Conservation (phyloP, 2,113 vertebrate species). For the Choloepus hoffmanni region DNA sequence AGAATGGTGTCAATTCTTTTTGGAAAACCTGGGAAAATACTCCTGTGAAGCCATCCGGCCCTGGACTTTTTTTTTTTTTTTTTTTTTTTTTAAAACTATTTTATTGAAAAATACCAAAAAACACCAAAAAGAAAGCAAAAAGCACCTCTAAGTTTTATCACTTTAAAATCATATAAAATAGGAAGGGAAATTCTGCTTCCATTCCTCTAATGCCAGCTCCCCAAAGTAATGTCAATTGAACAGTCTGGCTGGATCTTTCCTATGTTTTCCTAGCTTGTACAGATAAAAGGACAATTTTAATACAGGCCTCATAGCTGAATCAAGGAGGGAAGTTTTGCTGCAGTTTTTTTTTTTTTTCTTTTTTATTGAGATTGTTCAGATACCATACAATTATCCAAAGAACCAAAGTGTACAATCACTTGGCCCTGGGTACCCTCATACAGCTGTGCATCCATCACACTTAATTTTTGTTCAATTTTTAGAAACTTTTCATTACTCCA, state of each 20-base stretch:
- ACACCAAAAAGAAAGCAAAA: neutral
- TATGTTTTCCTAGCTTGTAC: neutral
- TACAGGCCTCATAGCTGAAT: neutral
- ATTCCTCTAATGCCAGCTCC: neutral
- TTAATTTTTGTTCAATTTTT: no score
- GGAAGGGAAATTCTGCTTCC: neutral
- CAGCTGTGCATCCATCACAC: no score
- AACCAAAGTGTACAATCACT: no score
- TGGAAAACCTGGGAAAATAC: no score
- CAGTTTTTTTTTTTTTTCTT: no score
- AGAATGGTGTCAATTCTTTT: no score
- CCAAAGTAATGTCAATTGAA: neutral
- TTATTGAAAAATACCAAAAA: neutral
- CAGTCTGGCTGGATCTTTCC: neutral
- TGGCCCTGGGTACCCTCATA: no score
- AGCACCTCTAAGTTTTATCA: neutral
- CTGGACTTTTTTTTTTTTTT: no score
- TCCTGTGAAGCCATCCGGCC: no score
- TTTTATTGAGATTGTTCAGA: no score
- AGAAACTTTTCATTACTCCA: no score
- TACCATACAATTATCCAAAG: no score
- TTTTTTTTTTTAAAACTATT: neutral
- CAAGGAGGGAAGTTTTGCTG: slow-evolving; percentile 42
- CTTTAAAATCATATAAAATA: neutral
- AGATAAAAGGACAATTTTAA: neutral